A percentile compares a stretch with the other conserved stretches of the same genome.
These are phyloP conservation scores for Craterocephalus amniculus DNA, from an alignment of 2,797 vertebrate species.

Conservation along the genomic window DNA sequence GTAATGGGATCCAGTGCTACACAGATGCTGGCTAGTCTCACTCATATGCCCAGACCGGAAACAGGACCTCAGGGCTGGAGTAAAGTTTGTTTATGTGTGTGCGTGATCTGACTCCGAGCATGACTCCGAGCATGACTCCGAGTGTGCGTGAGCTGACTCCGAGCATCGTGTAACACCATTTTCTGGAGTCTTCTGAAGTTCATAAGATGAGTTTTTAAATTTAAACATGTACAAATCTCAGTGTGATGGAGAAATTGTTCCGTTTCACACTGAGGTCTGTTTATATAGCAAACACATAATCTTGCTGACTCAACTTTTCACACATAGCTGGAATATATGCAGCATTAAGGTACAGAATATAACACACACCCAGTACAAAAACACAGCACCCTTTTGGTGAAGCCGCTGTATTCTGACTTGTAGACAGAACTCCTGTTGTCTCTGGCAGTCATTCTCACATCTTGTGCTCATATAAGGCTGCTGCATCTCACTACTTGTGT, in stretches of 20 bases:
- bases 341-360: not conserved
- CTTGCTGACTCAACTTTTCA: slow-evolving; percentile 5
- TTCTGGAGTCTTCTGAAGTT: slow-evolving; percentile 37
- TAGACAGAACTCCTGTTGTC: slow-evolving; percentile 41
- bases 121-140: slow-evolving; percentile 9
- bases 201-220: slow-evolving; percentile 23
- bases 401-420: slow-evolving; percentile 27
- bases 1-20: not conserved
- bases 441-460: slow-evolving; percentile 4
- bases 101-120: slow-evolving; percentile 24
- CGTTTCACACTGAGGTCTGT: slow-evolving; percentile 44
- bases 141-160: slow-evolving; percentile 27
- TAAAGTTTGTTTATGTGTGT: slow-evolving; percentile 24
- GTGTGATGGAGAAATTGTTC: slow-evolving; percentile 54
- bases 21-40: not conserved
- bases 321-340: not conserved
- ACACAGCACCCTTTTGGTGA: slow-evolving; percentile 1
- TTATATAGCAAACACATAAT: slow-evolving; percentile 33
- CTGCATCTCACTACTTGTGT: slow-evolving; percentile 20
- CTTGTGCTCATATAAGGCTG: slow-evolving; percentile 25
- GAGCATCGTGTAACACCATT: slow-evolving; percentile 18
- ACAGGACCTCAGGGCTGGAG: not conserved
- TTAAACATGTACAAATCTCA: slow-evolving; percentile 47
- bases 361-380: slow-evolving; percentile 1
- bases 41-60: not conserved